Conservation (phyloP, 2,113 vertebrate species). For the Macquaria ambigua region DNA sequence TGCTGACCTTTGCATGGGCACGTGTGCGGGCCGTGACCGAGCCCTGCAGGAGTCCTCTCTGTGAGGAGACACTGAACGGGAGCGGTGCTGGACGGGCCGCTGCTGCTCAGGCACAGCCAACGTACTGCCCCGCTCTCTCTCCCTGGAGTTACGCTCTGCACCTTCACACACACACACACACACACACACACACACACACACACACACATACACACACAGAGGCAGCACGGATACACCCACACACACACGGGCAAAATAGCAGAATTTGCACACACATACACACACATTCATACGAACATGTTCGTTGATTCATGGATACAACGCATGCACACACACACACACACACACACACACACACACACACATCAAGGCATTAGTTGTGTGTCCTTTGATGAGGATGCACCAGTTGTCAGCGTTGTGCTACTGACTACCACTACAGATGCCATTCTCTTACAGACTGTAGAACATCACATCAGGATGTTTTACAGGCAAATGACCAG, state of each 20-base stretch:
- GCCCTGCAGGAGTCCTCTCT: constrained; percentile 94
- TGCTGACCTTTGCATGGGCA: constrained; percentile 97
- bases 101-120: constrained; percentile 96
- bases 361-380: neutral
- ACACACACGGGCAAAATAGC: constrained; percentile 9
- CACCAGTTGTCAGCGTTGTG: constrained; percentile 27
- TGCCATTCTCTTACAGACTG: constrained; percentile 53
- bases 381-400: constrained; percentile 19
- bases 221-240: constrained; percentile 2
- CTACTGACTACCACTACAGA: constrained; percentile 32
- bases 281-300: constrained; percentile 3
- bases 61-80: constrained; percentile 97
- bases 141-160: constrained; percentile 93
- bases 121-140: constrained; percentile 91
- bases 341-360: constrained; percentile 9
- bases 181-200: constrained; percentile 8
- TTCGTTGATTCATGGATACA: neutral
- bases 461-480: constrained; percentile 67
- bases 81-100: constrained; percentile 92
- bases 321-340: constrained; percentile 16
- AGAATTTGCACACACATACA: constrained; percentile 20
- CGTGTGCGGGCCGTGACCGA: constrained; percentile 94
- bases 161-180: constrained; percentile 55
- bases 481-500: constrained; percentile 64
- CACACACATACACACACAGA: constrained; percentile 11